Evolutionary conservation across 1,140 invertebrate species (phyloP).

Genomic region (Diorhabda sublineata): DNA sequence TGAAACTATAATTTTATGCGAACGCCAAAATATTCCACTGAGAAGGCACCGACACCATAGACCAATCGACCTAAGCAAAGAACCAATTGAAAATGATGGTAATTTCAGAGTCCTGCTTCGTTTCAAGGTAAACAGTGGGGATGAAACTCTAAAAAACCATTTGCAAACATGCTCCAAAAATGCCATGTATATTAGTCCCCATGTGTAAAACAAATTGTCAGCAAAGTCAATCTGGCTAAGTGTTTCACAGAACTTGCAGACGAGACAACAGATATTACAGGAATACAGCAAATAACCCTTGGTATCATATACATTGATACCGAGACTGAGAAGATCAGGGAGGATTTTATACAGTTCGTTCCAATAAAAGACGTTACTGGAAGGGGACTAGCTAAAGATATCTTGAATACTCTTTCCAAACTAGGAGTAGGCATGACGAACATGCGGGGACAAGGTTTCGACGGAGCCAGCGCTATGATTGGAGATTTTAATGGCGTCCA

Average conservation of each 20-base stretch:
- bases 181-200: conserved; percentile 17
- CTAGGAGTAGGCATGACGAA: neutral
- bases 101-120: conserved; percentile 15
- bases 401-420: neutral
- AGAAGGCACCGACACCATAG: conserved; percentile 9
- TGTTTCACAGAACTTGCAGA: conserved; percentile 18
- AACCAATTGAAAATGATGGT: conserved; percentile 9
- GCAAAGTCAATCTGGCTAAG: neutral
- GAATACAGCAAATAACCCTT: conserved; percentile 4
- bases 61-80: neutral
- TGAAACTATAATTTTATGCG: conserved; percentile 16
- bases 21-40: conserved; percentile 19
- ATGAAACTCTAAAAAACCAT: conserved; percentile 10
- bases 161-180: conserved; percentile 9
- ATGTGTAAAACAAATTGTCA: conserved; percentile 11
- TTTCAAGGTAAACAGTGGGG: conserved; percentile 14
- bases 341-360: conserved; percentile 16
- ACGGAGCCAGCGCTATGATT: conserved; percentile 10
- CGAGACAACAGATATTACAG: conserved; percentile 8
- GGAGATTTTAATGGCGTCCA: neutral
- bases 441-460: conserved; percentile 1
- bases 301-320: conserved; percentile 10
- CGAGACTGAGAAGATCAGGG: conserved; percentile 1
- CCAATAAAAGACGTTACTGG: neutral
- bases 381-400: neutral